Evolutionary conservation across 2,888 invertebrate species (phyloP).

Genomic region (Bhutanitis thaidina): DNA sequence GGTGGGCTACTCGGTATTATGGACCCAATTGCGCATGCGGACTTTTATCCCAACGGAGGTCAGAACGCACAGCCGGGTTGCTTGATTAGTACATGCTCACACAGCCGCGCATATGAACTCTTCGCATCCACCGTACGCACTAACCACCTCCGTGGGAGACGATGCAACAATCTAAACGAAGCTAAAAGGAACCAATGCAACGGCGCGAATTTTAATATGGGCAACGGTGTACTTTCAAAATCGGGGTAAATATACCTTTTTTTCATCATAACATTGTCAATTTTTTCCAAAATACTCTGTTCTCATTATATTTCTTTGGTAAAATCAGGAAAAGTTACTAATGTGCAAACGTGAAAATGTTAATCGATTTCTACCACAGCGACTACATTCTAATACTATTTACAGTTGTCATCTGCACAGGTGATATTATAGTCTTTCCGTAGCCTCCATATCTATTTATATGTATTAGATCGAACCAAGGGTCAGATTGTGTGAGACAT

Average conservation of each 20-base stretch:
- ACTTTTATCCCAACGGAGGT: conserved; percentile 45
- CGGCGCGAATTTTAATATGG: conserved; percentile 31
- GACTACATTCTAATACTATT: too few species aligned
- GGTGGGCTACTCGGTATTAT: conserved; percentile 36
- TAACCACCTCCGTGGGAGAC: conserved; percentile 33
- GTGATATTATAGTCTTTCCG: too few species aligned
- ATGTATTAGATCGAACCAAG: too few species aligned
- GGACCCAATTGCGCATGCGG: conserved; percentile 32
- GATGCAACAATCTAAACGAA: conserved; percentile 29
- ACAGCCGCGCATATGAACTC: conserved; percentile 31
- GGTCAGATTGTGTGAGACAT: too few species aligned
- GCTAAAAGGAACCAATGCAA: conserved; percentile 29
- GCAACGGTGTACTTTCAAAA: conserved; percentile 30
- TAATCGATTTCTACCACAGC: too few species aligned
- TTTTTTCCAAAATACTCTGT: too few species aligned
- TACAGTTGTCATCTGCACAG: too few species aligned
- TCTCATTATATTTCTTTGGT: too few species aligned
- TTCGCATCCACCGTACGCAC: conserved; percentile 34
- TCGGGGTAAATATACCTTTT: conserved; percentile 27
- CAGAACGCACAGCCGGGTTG: conserved; percentile 39
- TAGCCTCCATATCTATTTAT: too few species aligned
- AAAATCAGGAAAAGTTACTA: too few species aligned
- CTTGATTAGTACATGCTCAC: conserved; percentile 32
- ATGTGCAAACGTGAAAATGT: too few species aligned
- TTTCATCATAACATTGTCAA: too few species aligned